These are phyloP conservation scores for Rotaria sp. DNA, from an alignment of 2,888 invertebrate genomes.

Conservation along the genomic window DNA sequence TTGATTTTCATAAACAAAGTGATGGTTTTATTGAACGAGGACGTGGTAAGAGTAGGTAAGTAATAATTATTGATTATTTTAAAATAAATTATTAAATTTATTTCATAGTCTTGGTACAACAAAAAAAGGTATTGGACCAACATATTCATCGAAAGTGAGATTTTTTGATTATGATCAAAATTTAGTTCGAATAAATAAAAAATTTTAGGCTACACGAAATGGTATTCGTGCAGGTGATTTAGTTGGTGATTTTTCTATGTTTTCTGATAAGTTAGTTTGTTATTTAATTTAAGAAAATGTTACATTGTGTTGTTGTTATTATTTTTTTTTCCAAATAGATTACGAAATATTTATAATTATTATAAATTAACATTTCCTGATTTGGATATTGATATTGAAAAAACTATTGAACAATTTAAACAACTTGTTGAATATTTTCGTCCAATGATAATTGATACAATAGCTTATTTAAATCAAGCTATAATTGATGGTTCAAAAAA, in stretches of 20 bases:
- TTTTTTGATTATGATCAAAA: slow-evolving; percentile 13
- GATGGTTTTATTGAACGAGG: slow-evolving; percentile 79
- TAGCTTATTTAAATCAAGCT: slow-evolving; percentile 73
- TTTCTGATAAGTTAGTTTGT: slow-evolving; percentile 70
- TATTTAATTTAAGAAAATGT: too few relatives aligned
- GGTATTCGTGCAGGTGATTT: slow-evolving; percentile 89
- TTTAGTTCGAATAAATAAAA: slow-evolving; percentile 43
- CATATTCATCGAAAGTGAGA: slow-evolving; percentile 37
- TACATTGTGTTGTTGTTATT: too few relatives aligned
- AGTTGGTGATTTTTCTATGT: slow-evolving; percentile 75
- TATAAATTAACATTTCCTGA: slow-evolving; percentile 76
- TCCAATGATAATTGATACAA: slow-evolving; percentile 82
- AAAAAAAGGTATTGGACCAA: slow-evolving; percentile 41
- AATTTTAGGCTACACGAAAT: slow-evolving; percentile 70
- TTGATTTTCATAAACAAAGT: slow-evolving; percentile 59
- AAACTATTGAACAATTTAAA: slow-evolving; percentile 67
- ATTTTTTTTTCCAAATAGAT: slow-evolving; percentile 53
- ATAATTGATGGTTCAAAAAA: slow-evolving; percentile 64
- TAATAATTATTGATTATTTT: slow-evolving; percentile 33
- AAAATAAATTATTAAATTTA: background rate
- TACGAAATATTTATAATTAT: slow-evolving; percentile 68
- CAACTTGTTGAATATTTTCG: slow-evolving; percentile 68
- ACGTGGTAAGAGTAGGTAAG: slow-evolving; percentile 66
- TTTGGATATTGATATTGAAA: slow-evolving; percentile 65
- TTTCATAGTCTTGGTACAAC: slow-evolving; percentile 39